Evolutionary conservation across 2,113 vertebrate genomes (phyloP), one percentile per base, ranked within the genome.

Genomic region (Pterophyllum scalare): DNA sequence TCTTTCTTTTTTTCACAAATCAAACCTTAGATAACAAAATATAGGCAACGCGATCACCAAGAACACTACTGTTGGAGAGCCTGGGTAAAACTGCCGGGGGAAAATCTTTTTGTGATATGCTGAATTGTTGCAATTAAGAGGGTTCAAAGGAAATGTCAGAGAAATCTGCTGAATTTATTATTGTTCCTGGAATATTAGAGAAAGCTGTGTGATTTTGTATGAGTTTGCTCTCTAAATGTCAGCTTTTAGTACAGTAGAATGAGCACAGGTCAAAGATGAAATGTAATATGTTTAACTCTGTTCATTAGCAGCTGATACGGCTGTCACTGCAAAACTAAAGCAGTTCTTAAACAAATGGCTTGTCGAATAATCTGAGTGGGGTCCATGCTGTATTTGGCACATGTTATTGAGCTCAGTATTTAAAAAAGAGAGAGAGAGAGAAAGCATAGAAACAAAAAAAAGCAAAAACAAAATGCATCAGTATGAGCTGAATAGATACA

Each of bases 121-220:
- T 24, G 40, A 65, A 59, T 77, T 17, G 24, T 77, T 79, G 56
- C 5, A 22, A 52, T 75, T 65, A 31, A 81, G 77, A 77, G 12
- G 28, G 61, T 89, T 85, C 26, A 72, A 61, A 78, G 28, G 61
- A 22, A 43, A 80, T 76, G 49, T 59, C 77, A 83, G 26, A 40
- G 5, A 31, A 76, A 59, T 24, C 17, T 58, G 7, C 31, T 8
- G 38, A 76, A 46, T 31, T 56, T 35, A 60, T 56, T 61, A 56
- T 28, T 70, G 20, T 40, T 10, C 7, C 40, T 24, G 52, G 17
- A 52, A 15, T 11, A 22, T 19, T 15, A 76, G n/a, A 57, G 59
- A 62, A 83, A 49, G 49, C 49, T 24, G 11, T 46, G 67, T 56
- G 20, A 67, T 43, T 84, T 60, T 62, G 15, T 65, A 77, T 7